Base-by-base conservation (phyloP, 35 echinoderm and acorn worm genomes). In the Amphiura filiformis region DNA sequence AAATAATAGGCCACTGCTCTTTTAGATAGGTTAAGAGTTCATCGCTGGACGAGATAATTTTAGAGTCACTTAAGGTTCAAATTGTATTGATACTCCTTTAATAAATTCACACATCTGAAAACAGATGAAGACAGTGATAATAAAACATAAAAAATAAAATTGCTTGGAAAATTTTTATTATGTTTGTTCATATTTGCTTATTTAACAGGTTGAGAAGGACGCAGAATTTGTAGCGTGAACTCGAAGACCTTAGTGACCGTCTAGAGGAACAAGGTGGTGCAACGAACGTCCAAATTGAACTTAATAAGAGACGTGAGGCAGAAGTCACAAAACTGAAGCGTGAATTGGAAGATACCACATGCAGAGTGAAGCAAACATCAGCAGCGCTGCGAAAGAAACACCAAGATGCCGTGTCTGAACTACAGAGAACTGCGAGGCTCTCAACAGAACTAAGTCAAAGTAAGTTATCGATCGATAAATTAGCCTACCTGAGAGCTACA, bases 181-280 rank as follows among this genome's bases (percentile, higher is more conserved):
- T n/a, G n/a, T n/a, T n/a, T n/a, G n/a, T n/a, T n/a, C n/a, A n/a
- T n/a, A n/a, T n/a, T 47, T 47, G 41, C 17, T 47, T 17, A 47
- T 47, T 47, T 35, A 84, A 64, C 79, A 97, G 95, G 95, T 89
- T 78, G 95, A 97, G 81, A 97, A 97, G 92, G 86, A 92, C 47
- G 80, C 88, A 79, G 95, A 97, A 38, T 65, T 97, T 32, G 56
- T 76, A 77, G n/a, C 95, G 92, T 81, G 95, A 97, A 82, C 92
- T 97, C 42, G 95, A 97, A 39, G 95, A 97, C 92, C 95, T 97
- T 81, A 91, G 95, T 82, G 95, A 97, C 88, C 95, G 95, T 97
- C 95, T 97, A 65, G 95, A 97, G 76, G 95, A 97, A 84, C 95
- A 97, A 77, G 95, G 95, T 35, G 95, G 95, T 75, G 95, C 95